Base-by-base conservation (phyloP, 2,888 invertebrate genomes). In the Drosophila neonasuta region DNA sequence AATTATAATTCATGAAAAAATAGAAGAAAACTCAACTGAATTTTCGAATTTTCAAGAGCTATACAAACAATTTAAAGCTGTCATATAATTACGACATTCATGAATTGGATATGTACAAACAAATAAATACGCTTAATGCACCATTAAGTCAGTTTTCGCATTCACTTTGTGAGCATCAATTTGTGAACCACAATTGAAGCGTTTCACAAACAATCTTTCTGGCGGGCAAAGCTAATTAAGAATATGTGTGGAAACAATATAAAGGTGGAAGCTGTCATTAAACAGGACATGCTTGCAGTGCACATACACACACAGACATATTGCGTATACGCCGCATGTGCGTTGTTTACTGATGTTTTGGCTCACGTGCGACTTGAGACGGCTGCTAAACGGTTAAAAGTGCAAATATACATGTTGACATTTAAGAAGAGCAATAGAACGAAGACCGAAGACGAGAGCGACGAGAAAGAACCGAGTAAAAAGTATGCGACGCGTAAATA, bases 401-500 rank as follows among this genome's bases (percentile, higher is more conserved):
- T 44, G 54, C 42, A 64, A 45, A 68, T 60, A 39, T 50, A 45
- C 4, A 20, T 74, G 70, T 70, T 44, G 54, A 49, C 55, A 36
- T 36, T 36, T 36, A 36, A 36, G n/a, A 11, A 69, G 36, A 13
- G 36, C 49, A 42, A 13, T 44, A 44, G 17, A 3, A 24, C 6
- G 9, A 39, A 24, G 9, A 5, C 6, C 24, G 24, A 24, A 24
- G 29, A 9, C n/a, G 7, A 15, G 34, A 6, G 10, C 13, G 29
- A 9, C 20, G 34, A 8, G 11, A 9, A 8, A 3, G 9, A 9
- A n/a, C 15, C 8, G 39, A 60, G 45, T 46, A 46, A 46, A 55
- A 55, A 63, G 59, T 49, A 75, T 66, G 68, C 64, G 77, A 60
- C 68, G 74, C 74, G 71, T 77, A 82, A 80, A 85, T 82, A 80